Base-by-base conservation (phyloP, 30 jellyfish, hydroid and myxozoan genomes). In the Chrysaora quinquecirrha region DNA sequence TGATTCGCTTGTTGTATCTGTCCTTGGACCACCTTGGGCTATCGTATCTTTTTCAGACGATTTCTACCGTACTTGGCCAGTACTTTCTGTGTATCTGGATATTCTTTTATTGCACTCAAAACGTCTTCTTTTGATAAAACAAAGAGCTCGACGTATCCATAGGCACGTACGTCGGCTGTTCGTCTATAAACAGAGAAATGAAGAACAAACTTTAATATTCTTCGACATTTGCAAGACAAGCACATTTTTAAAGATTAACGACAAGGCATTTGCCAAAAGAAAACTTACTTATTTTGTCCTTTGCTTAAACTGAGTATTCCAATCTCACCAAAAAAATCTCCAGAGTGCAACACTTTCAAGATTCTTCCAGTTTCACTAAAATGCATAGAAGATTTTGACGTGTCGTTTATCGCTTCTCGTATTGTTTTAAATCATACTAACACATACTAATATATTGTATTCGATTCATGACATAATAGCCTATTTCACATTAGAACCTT, bases 251-350 rank as follows among this genome's bases (percentile, higher is more conserved):
- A n/a, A n/a, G n/a, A n/a, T n/a, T n/a, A n/a, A n/a, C n/a, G n/a
- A n/a, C 19, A n/a, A 0, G 73, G 19, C 34, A 61, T 61, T 30
- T 16, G 16, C 32, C 28, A 30, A 30, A 20, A 22, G 63, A 0
- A 47, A 14, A 32, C 78, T 20, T 21, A 93, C 98, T 96, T 73
- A 81, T 93, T 86, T 71, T 86, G 97, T 0, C 97, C 98, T 47
- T 73, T 96, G 76, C 96, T 93, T 29, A 93, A 73, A 47, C 96
- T 83, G 46, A 93, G 91, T 1, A 93, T 68, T 23, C 98, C 98
- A 35, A 93, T 93, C 50, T 93, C 98, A 23, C 98, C 98, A 71
- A 93, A 93, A 63, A 93, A 93, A 69, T 93, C 97, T 0, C 98
- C 98, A 38, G 98, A 91, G 10, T 86, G 86, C 50, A 93, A 86